phyloP scores from a whole-genome alignment of 2,888 invertebrate species.

The Nomada hirtipes region DNA sequence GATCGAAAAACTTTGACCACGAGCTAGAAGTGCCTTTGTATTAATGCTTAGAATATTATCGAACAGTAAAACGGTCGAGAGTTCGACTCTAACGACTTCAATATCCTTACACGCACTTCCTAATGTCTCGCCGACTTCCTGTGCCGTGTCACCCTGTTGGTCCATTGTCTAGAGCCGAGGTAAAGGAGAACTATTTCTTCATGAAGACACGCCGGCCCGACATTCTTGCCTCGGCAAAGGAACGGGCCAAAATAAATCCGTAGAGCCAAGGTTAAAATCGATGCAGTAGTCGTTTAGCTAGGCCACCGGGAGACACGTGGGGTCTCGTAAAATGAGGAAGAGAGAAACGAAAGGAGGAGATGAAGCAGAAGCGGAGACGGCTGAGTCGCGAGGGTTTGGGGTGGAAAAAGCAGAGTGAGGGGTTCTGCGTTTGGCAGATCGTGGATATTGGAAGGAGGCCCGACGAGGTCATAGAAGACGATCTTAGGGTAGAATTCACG shows the following conservation, averaged over 20 bases:
- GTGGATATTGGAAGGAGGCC: conserved; percentile 78
- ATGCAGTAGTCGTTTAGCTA: conserved; percentile 67
- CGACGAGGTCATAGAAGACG: conserved; percentile 64
- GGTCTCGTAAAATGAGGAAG: conserved; percentile 29
- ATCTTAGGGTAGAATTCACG: conserved; percentile 60
- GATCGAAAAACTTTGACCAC: background rate
- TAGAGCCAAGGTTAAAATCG: conserved; percentile 71
- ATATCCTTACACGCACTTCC: background rate
- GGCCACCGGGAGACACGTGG: conserved; percentile 28
- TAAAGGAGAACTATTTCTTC: conserved; percentile 59
- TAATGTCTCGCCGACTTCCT: conserved; percentile 16
- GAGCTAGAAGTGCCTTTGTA: too few species aligned
- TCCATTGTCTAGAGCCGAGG: conserved; percentile 41
- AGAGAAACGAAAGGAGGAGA: conserved; percentile 38
- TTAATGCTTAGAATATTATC: background rate
- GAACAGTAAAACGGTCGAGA: too few species aligned
- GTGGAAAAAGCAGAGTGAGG: conserved; percentile 27
- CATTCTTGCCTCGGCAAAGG: conserved; percentile 27
- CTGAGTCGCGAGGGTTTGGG: conserved; percentile 44
- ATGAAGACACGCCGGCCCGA: conserved; percentile 41
- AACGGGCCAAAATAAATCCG: conserved; percentile 67
- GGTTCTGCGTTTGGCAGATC: conserved; percentile 79
- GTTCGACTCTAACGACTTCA: background rate
- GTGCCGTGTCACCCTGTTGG: conserved; percentile 25
- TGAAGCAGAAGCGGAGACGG: conserved; percentile 36